These are phyloP conservation scores for Menidia beryllina DNA, from an alignment of 2,113 vertebrate species.

Conservation along the genomic window DNA sequence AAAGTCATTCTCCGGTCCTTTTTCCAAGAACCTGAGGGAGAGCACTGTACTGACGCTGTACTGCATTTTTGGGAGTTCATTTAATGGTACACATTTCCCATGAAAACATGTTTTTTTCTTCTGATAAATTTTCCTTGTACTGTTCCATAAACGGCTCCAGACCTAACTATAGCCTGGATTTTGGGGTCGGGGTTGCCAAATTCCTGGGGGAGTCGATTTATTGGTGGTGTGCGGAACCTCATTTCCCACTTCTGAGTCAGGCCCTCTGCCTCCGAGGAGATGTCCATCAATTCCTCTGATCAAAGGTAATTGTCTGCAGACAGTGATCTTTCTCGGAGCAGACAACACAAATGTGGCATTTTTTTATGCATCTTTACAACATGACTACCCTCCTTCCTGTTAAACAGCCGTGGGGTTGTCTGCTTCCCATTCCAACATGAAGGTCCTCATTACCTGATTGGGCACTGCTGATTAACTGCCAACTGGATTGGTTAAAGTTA, in stretches of 20 bases:
- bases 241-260: constrained; percentile 62
- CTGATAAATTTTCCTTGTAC: constrained; percentile 49
- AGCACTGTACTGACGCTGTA: constrained; percentile 35
- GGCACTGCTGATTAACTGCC: constrained; percentile 74
- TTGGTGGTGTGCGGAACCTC: constrained; percentile 57
- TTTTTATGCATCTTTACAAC: constrained; percentile 47
- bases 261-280: constrained; percentile 50
- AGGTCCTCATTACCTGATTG: constrained; percentile 78
- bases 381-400: constrained; percentile 42
- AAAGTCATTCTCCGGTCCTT: constrained; percentile 60
- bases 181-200: constrained; percentile 50
- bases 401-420: constrained; percentile 53
- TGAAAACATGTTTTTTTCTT: constrained; percentile 61
- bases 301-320: constrained; percentile 62
- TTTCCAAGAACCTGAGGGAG: constrained; percentile 38
- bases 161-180: constrained; percentile 38
- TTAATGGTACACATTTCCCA: constrained; percentile 52
- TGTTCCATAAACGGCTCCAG: constrained; percentile 69
- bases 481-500: constrained; percentile 75
- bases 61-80: constrained; percentile 47
- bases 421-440: constrained; percentile 70
- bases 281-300: constrained; percentile 58
- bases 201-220: constrained; percentile 48
- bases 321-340: constrained; percentile 44
- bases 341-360: constrained; percentile 50